Evolutionary conservation across 2,797 vertebrate genomes (phyloP).

Genomic region (Spatula clypeata): DNA sequence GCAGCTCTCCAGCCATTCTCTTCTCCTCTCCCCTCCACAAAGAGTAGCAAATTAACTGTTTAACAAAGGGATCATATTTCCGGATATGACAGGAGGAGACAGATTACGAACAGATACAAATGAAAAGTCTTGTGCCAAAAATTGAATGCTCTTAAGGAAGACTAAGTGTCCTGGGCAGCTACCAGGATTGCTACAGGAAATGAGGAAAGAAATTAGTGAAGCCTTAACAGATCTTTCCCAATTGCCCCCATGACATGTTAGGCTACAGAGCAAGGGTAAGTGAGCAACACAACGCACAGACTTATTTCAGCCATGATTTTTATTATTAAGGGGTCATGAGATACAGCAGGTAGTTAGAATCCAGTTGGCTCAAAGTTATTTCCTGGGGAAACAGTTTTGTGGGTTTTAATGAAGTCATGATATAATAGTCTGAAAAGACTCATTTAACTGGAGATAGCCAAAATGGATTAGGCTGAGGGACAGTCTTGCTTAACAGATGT

Average conservation of each 20-base stretch:
- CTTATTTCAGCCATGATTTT: slow-evolving; percentile 32
- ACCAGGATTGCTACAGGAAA: slow-evolving; percentile 65
- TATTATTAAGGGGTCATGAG: slow-evolving; percentile 44
- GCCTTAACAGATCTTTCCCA: slow-evolving; percentile 41
- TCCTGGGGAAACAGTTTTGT: slow-evolving; percentile 57
- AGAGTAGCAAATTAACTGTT: slow-evolving; percentile 52
- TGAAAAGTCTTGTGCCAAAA: slow-evolving; percentile 71
- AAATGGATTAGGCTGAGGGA: slow-evolving; percentile 13
- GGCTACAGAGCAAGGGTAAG: background rate
- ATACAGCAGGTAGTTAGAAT: slow-evolving; percentile 44
- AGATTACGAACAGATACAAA: slow-evolving; percentile 76
- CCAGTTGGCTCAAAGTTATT: slow-evolving; percentile 45
- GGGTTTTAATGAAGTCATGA: slow-evolving; percentile 61
- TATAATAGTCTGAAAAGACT: slow-evolving; percentile 12
- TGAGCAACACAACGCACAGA: background rate
- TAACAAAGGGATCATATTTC: slow-evolving; percentile 74
- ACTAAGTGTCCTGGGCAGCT: slow-evolving; percentile 55
- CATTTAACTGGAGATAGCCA: slow-evolving; percentile 29
- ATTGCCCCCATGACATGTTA: slow-evolving; percentile 40
- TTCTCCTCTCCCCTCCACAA: background rate
- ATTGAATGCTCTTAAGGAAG: slow-evolving; percentile 73
- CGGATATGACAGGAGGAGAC: slow-evolving; percentile 74
- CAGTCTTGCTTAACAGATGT: slow-evolving; percentile 15
- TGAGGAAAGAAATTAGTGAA: slow-evolving; percentile 64
- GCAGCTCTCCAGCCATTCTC: background rate